Conservation (phyloP, 2,113 vertebrate species). For the Scophthalmus maximus region DNA sequence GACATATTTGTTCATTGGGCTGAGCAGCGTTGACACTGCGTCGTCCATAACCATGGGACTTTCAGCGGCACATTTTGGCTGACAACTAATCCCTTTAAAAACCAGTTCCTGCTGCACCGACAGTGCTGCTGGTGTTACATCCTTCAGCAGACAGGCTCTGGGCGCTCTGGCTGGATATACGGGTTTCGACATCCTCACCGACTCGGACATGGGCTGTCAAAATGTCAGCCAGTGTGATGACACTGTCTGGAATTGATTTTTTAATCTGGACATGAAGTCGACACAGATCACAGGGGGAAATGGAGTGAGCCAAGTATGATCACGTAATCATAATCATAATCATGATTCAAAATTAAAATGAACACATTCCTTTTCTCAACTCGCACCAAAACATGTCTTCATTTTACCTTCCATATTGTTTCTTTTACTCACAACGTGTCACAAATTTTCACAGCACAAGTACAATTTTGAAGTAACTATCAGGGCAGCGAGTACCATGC, state of each 20-base stretch:
- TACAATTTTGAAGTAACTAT: neutral
- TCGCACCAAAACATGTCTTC: too few relatives aligned
- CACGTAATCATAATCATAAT: neutral
- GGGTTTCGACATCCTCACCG: neutral
- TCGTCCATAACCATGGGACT: too few relatives aligned
- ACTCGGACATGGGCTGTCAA: conserved; percentile 11
- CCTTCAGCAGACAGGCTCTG: neutral
- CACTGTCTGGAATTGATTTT: conserved; percentile 7
- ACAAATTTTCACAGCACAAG: too few relatives aligned
- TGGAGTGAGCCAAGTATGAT: neutral
- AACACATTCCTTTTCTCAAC: too few relatives aligned
- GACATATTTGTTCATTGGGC: too few relatives aligned
- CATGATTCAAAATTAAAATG: too few relatives aligned
- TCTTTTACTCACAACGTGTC: too few relatives aligned
- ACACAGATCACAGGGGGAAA: neutral
- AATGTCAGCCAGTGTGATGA: conserved; percentile 2
- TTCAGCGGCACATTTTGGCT: neutral
- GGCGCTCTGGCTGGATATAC: neutral
- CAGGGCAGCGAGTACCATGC: neutral
- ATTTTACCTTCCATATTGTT: too few relatives aligned
- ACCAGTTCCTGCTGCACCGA: too few relatives aligned
- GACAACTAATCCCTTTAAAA: too few relatives aligned
- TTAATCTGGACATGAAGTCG: neutral
- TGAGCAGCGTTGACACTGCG: too few relatives aligned
- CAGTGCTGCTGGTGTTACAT: neutral